Conservation (phyloP, 2,888 invertebrate species). For the Cheilosia soror region DNA sequence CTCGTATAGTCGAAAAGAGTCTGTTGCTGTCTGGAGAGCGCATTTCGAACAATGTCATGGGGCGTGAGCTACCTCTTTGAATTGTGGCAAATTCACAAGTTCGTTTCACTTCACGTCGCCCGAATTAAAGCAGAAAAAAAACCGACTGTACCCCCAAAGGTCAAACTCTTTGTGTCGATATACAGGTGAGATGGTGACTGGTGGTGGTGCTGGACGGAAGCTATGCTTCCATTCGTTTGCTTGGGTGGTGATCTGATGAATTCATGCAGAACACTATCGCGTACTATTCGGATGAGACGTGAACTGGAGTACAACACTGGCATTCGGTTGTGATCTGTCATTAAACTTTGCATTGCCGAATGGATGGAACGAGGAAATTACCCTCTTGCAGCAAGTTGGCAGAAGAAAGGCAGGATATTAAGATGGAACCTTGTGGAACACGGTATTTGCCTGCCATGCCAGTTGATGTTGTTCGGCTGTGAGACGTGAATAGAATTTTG, state of each 20-base stretch:
- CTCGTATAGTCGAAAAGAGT: background rate
- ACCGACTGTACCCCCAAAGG: conserved; percentile 62
- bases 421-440: conserved; percentile 57
- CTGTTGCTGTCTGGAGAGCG: conserved; percentile 34
- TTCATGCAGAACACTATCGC: conserved; percentile 74
- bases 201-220: conserved; percentile 51
- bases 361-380: conserved; percentile 52
- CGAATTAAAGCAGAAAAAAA: conserved; percentile 13
- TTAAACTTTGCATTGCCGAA: conserved; percentile 46
- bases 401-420: conserved; percentile 20
- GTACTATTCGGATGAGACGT: conserved; percentile 62
- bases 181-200: conserved; percentile 27
- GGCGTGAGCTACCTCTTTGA: conserved; percentile 73
- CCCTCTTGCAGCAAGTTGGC: background rate
- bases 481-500: conserved; percentile 63
- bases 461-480: conserved; percentile 40
- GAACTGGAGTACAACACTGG: conserved; percentile 61
- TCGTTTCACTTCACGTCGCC: conserved; percentile 70
- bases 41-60: conserved; percentile 71
- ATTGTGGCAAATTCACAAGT: conserved; percentile 75
- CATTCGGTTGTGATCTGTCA: conserved; percentile 66
- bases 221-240: conserved; percentile 56
- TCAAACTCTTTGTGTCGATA: conserved; percentile 65
- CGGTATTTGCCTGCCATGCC: conserved; percentile 51
- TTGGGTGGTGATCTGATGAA: conserved; percentile 72